Base-by-base conservation (phyloP, 2,797 vertebrate species). In the Poeciliopsis presidionis region DNA sequence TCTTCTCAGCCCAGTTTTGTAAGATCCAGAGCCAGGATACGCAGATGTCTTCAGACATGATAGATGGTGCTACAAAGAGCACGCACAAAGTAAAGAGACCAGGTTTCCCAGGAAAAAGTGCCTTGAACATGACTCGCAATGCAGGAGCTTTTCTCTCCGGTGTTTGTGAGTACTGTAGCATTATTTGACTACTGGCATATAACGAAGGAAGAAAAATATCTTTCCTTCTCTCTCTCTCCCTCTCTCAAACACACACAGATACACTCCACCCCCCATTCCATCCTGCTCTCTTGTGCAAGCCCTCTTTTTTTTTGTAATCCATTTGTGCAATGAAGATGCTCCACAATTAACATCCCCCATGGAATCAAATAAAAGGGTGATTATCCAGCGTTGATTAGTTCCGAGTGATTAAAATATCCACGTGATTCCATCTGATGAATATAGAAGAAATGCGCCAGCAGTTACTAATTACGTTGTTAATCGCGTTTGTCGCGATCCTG, bases 331-430 rank as follows among this genome's bases (percentile, higher is more conserved):
- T 95, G 97, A 97, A 93, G 96, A 96, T 94, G 95, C 96, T 95
- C 94, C 92, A 95, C 96, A 96, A 98, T 98, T 97, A 98, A 96
- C 95, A 94, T 96, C 93, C 95, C 94, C 93, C 78, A 82, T 93
- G 95, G 95, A 96, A 96, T 96, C 94, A 95, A 94, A 96, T 92
- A 93, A 96, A 96, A 95, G 86, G 78, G 94, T 96, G 97, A 97
- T 98, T 96, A 97, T 98, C 97, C 97, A 96, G 97, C 96, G 95
- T 97, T 98, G 96, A 98, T 99, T 98, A 98, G 96, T 96, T 92
- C 92, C 96, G 95, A 96, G 97, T 93, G 96, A 98, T 97, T 96
- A 92, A 79, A 94, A 94, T 94, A 95, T 95, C 95, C 95, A 86
- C 78, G 78, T 85, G 95, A 96, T 97, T 96, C 95, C 95, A 94